phyloP scores from a whole-genome alignment of 2,113 vertebrate species.

The Anser cygnoides region DNA sequence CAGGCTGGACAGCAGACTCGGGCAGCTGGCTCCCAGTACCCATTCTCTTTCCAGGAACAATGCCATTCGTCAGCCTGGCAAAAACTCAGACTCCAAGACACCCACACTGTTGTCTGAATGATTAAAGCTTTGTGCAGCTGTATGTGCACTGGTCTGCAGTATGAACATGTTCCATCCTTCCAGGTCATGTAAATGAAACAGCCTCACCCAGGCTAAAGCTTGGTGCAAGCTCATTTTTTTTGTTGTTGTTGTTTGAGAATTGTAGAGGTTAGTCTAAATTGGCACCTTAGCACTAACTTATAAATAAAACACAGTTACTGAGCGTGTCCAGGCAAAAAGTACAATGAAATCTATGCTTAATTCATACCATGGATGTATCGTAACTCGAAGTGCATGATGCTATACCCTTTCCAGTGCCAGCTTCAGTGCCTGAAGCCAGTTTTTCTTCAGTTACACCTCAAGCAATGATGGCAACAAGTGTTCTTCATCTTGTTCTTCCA shows the following conservation, averaged over 20 bases:
- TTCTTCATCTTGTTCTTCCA: not conserved
- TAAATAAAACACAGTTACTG: not conserved
- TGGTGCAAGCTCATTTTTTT: not conserved
- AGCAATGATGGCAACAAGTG: not conserved
- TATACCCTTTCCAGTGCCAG: not conserved
- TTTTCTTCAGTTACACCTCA: not conserved
- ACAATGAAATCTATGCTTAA: not conserved
- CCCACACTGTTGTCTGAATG: not conserved
- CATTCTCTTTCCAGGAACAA: not conserved
- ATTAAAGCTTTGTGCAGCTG: not conserved
- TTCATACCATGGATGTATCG: not conserved
- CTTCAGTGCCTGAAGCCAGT: not conserved
- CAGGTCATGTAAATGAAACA: not conserved
- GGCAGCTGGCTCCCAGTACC: not conserved
- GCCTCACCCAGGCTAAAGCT: not conserved
- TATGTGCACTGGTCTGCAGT: accelerated
- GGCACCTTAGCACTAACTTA: not conserved
- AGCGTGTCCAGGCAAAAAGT: not conserved
- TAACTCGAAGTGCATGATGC: not conserved
- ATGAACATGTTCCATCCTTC: not conserved
- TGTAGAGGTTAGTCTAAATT: not conserved
- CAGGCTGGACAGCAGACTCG: not conserved
- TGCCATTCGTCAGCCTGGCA: not conserved
- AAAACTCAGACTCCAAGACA: not conserved
- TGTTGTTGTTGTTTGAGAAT: too few species aligned